A percentile compares a stretch with the other conserved stretches of the same genome.
Evolutionary conservation across 2,888 invertebrate genomes (phyloP).

Genomic region (Silvanus unidentatus): DNA sequence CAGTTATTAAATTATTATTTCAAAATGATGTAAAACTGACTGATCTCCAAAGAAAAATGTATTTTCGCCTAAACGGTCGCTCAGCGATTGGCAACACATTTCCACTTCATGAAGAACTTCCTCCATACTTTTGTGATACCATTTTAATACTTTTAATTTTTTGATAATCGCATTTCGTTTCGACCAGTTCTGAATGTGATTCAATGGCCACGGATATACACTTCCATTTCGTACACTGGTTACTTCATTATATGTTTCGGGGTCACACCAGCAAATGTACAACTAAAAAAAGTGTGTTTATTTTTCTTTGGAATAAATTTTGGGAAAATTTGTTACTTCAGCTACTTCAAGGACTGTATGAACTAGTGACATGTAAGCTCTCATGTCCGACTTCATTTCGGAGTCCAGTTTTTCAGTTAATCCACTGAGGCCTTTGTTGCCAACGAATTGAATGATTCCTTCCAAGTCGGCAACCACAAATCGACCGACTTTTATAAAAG

Average conservation of each 20-base stretch:
- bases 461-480: slow-evolving; percentile 87
- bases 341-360: slow-evolving; percentile 86
- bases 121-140: slow-evolving; percentile 73
- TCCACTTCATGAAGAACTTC: slow-evolving; percentile 74
- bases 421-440: slow-evolving; percentile 68
- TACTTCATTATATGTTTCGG: slow-evolving; percentile 70
- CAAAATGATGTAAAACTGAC: slow-evolving; percentile 50
- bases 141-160: slow-evolving; percentile 70
- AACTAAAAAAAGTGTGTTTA: slow-evolving; percentile 53
- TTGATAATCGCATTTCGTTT: slow-evolving; percentile 67
- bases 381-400: slow-evolving; percentile 82
- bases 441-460: slow-evolving; percentile 83
- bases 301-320: background rate
- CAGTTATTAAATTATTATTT: background rate
- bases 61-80: slow-evolving; percentile 73
- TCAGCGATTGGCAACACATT: slow-evolving; percentile 82
- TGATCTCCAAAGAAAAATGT: slow-evolving; percentile 75
- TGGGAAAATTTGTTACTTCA: no score
- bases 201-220: slow-evolving; percentile 91
- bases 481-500: slow-evolving; percentile 85
- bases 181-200: slow-evolving; percentile 70
- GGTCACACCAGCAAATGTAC: slow-evolving; percentile 83
- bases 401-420: slow-evolving; percentile 66
- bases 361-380: slow-evolving; percentile 87
- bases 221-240: slow-evolving; percentile 82